phyloP scores from a whole-genome alignment of 2,113 vertebrate species.

The Tursiops truncatus region DNA sequence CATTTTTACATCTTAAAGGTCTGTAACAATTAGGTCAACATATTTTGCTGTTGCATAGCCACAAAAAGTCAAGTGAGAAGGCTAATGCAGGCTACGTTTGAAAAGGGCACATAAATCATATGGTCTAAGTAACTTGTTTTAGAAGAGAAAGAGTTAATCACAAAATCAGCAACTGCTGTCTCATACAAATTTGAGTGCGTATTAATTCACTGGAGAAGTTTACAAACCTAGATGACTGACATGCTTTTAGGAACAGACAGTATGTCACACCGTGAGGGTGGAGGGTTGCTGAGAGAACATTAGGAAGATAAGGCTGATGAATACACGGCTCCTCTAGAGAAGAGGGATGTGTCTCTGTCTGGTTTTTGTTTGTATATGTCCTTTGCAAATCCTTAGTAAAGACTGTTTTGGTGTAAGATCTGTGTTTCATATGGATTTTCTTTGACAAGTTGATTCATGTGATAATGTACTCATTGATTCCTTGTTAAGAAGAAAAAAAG shows the following conservation, averaged over 20 bases:
- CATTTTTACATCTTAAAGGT: background rate
- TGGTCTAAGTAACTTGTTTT: background rate
- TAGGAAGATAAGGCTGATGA: background rate
- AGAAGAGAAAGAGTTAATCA: background rate
- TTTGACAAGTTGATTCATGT: background rate
- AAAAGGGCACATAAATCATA: background rate
- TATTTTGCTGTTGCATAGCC: background rate
- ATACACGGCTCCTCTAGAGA: rapidly evolving
- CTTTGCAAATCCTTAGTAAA: background rate
- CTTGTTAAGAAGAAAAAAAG: background rate
- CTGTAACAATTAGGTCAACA: background rate
- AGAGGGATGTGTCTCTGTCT: background rate
- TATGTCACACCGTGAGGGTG: rapidly evolving
- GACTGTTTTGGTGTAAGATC: background rate
- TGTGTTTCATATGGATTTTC: background rate
- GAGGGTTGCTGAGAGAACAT: rapidly evolving
- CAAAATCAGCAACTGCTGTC: background rate
- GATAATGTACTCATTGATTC: background rate
- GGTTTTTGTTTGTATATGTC: background rate
- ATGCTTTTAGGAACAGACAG: rapidly evolving
- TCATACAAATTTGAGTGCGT: background rate
- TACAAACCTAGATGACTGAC: background rate
- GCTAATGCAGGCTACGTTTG: background rate
- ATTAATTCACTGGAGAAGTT: background rate
- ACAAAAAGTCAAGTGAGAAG: background rate